A percentile compares a stretch with the other conserved stretches of the same genome.
Conservation (phyloP, 2,888 invertebrate species). For the Rhingia rostrata region DNA sequence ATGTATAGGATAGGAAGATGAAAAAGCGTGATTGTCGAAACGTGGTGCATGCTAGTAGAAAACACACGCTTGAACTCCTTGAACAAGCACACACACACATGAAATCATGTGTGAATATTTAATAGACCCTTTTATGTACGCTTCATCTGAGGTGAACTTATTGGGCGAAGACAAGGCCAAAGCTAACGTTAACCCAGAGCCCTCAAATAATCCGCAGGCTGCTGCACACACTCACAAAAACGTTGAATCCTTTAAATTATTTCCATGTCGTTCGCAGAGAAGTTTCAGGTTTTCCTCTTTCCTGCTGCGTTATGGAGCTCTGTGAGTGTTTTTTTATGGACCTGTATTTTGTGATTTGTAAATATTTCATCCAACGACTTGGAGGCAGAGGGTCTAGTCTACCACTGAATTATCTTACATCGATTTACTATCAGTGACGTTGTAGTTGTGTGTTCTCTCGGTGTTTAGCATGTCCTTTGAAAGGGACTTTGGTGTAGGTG, state of each 20-base stretch:
- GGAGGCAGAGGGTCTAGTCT: not conserved
- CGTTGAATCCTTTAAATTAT: conserved; percentile 5
- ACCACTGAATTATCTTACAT: conserved; percentile 29
- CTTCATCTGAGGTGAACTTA: conserved; percentile 63
- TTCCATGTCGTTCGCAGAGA: conserved; percentile 8
- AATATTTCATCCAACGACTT: conserved; percentile 38
- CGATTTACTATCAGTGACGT: conserved; percentile 11
- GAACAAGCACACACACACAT: conserved; percentile 1
- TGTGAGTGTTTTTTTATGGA: conserved; percentile 40
- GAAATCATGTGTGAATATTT: conserved; percentile 69
- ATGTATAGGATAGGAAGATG: not conserved
- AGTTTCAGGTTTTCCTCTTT: too few species aligned
- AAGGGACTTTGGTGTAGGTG: not conserved
- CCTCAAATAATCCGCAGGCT: not conserved
- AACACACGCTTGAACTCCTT: conserved; percentile 30
- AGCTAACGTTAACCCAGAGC: conserved; percentile 23
- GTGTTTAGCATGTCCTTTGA: conserved; percentile 34
- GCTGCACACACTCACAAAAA: not conserved
- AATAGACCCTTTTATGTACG: conserved; percentile 69
- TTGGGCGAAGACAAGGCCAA: conserved; percentile 47
- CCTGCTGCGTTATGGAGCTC: not conserved
- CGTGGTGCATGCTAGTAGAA: conserved; percentile 32
- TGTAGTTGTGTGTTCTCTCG: not conserved
- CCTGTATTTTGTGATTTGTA: conserved; percentile 50
- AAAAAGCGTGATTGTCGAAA: conserved; percentile 43